phyloP scores from a whole-genome alignment of 2,113 vertebrate species.

The Pangasianodon hypophthalmus region DNA sequence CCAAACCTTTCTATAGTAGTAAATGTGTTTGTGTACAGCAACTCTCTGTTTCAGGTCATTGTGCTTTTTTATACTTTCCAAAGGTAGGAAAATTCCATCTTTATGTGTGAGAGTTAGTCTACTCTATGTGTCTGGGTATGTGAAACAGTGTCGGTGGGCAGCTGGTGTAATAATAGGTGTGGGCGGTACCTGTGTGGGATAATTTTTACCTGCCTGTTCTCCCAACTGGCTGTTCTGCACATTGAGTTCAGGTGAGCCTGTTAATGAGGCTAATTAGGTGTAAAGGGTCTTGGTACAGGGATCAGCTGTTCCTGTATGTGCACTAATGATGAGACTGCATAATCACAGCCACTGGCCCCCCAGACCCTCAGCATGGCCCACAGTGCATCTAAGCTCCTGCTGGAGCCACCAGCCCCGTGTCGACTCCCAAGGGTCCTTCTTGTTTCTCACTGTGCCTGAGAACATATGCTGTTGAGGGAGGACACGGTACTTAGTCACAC shows the following conservation, averaged over 20 bases:
- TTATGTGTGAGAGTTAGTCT: not conserved
- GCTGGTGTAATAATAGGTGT: constrained; percentile 48
- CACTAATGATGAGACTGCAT: constrained; percentile 92
- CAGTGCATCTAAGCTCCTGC: constrained; percentile 76
- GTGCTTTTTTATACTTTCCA: not conserved
- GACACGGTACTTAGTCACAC: constrained; percentile 5
- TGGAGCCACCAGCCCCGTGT: constrained; percentile 48
- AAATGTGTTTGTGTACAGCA: constrained; percentile 20
- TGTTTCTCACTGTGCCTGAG: not conserved
- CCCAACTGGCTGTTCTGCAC: constrained; percentile 74
- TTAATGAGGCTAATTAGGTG: constrained; percentile 98
- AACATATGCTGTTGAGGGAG: constrained; percentile 34
- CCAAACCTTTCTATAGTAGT: not conserved
- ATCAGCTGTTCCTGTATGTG: constrained; percentile 89
- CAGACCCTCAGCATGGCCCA: constrained; percentile 58
- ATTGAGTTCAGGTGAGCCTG: constrained; percentile 79
- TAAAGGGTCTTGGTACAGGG: constrained; percentile 88
- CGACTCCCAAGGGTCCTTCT: not conserved
- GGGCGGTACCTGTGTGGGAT: constrained; percentile 65
- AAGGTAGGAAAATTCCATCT: not conserved
- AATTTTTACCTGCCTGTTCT: constrained; percentile 82
- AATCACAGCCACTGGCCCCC: constrained; percentile 86
- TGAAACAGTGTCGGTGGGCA: constrained; percentile 19
- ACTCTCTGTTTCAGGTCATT: constrained; percentile 39
- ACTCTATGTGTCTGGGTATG: not conserved